Evolutionary conservation across 2,113 vertebrate species (phyloP), one percentile per base, ranked within the genome.

Genomic region (Turnix velox): DNA sequence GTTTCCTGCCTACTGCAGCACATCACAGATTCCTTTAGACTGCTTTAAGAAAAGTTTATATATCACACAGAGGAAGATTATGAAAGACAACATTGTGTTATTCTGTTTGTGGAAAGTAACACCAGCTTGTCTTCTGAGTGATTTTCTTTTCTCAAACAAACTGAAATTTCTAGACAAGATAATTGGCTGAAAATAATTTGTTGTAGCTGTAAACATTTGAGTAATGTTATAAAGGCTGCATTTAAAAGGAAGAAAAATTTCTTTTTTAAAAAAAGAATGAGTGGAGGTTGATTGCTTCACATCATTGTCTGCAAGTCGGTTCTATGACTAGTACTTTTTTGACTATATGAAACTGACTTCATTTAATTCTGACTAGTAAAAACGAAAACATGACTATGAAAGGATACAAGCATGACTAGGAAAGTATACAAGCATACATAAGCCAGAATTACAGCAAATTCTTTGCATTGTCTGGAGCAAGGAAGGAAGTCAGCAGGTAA

Each of bases 291-390:
- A 94, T 89, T 95, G 89, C 22, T 89, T 72, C 52, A 35, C 48
- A 69, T 86, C 67, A 73, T 66, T 96, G 73, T 33, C 81, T 91
- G 43, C 43, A 94, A 89, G 78, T 88, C 69, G 43, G 31, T 88
- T 92, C 66, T 74, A 86, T 87, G 89, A 74, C 74, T 58, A 87
- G 94, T 59, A 66, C 94, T 93, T 93, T 84, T 94, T 97, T 96
- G 95, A 95, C 80, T 71, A 42, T 49, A 57, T 72, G 73, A 87
- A 85, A 52, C 67, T 85, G 84, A 61, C 45, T 93, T 90, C 69
- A 25, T 90, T 86, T 43, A 48, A 78, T 22, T 69, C 72, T 43
- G 40, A 33, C 59, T 74, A 54, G 77, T 77, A 63, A 81, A 92
- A 93, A 81, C 28, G 88, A 72, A 85, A 35, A 39, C 52, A 51